Evolutionary conservation across 1,140 invertebrate genomes (phyloP), one percentile per base, ranked within the genome.

Genomic region (Drosophila triauraria): DNA sequence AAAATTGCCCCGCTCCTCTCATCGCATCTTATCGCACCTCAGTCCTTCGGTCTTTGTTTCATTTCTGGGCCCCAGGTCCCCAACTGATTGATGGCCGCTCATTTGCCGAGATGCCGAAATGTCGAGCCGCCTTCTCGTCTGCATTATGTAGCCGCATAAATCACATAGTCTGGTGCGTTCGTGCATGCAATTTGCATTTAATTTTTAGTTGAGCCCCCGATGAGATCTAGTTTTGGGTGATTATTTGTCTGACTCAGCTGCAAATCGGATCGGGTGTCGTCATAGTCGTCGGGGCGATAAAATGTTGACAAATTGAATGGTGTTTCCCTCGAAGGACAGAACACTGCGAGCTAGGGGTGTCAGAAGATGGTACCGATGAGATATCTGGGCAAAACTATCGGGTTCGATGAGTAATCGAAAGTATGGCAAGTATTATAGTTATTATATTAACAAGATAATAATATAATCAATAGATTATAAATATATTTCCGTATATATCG

Each of bases 171-270:
- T 65, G 60, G 44, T 46, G 56, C 68, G 46, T 68, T 78, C 78
- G 85, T 90, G 84, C 80, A 71, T 78, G 67, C 80, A 56, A 87
- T 88, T 88, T 87, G 71, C 84, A 88, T 87, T 84, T 88, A 60
- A 71, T 78, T 80, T 87, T 87, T 84, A 68, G 51, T 69, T 78
- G 47, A 47, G 46, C 47, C 58, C 43, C 27, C 40, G 60, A 50
- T 70, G 30, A 40, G 63, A 75, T 72, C 35, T 58, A 71, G 48
- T 63, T 70, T 46, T 42, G 44, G 60, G 38, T 54, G 57, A 72
- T 56, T 53, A 83, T 88, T 83, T 88, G 80, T 78, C 50, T 40
- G 62, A 46, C 25, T 70, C 67, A 46, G 58, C 53, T 62, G 47
- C 51, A 30, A 72, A 72, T 72, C 70, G 68, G 68, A 72, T 72